Evolutionary conservation across 2,888 invertebrate genomes (phyloP), one percentile per base, ranked within the genome.

Genomic region (Cerceris ruficornis): DNA sequence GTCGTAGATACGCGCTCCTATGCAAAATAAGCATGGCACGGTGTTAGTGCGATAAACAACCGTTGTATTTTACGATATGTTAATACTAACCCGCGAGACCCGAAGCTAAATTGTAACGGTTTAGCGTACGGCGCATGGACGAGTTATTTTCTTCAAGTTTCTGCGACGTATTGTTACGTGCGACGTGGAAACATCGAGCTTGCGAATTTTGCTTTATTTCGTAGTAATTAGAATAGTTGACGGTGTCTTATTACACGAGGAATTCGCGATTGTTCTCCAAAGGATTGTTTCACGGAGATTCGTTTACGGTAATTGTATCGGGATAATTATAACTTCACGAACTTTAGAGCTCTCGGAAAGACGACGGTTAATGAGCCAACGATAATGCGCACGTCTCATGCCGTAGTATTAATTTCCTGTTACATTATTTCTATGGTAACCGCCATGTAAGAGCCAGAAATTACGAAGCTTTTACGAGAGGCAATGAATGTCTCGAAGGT

Each of bases 381-480:
- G 58, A 46, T 71, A 71, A 66, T 77, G 59, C 73, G 73, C 55
- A 69, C 65, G 69, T 73, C 42, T 66, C 64, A 55, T 66, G 73
- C 73, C 66, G 28, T 65, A 73, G 77, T 73, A 81, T 81, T 77
- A 81, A 75, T 78, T 78, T 73, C 82, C 78, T 74, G 81, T 82
- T 80, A 77, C 76, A 72, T 82, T 83, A 64, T 76, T 81, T 49
- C 49, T 75, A 59, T 46, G 59, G 71, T 67, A 72, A 72, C 69
- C 69, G 67, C 52, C 69, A 61, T n/a, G 49, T 28, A 58, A 68
- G 57, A 78, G 54, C 50, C 59, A n/a, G 55, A 60, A 61, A 62
- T 62, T 68, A 42, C 60, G 54, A 57, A 69, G 69, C 78, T 78
- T 88, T 87, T 83, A 81, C 83, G 84, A 85, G 75, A 67, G 72